Evolutionary conservation across 2,888 invertebrate genomes (phyloP).

Genomic region (Trichopoda pennipes): DNA sequence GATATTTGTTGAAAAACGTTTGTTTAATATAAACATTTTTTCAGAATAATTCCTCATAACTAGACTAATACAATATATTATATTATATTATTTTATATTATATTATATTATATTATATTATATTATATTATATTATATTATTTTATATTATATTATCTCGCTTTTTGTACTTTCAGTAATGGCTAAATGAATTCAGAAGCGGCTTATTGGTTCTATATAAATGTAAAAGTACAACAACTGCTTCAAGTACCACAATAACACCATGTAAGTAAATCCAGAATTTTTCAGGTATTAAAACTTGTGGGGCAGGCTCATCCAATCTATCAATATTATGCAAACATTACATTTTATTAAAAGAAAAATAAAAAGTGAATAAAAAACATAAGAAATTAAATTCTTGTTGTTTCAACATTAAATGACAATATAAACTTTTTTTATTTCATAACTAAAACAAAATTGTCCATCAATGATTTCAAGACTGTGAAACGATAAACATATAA

Average conservation of each 20-base stretch:
- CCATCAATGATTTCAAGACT: too few species aligned
- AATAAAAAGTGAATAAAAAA: too few species aligned
- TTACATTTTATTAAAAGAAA: too few species aligned
- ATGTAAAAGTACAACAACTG: slow-evolving; percentile 53
- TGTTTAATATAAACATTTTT: not conserved
- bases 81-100: slow-evolving; percentile 3
- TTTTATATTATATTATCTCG: slow-evolving; percentile 36
- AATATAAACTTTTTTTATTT: too few species aligned
- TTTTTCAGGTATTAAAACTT: not conserved
- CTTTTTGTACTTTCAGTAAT: slow-evolving; percentile 67
- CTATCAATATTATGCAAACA: too few species aligned
- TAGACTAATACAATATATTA: not conserved
- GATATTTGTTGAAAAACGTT: too few species aligned
- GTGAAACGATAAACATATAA: too few species aligned
- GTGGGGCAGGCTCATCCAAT: too few species aligned
- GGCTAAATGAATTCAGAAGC: slow-evolving; percentile 70
- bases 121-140: slow-evolving; percentile 11
- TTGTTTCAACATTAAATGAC: too few species aligned
- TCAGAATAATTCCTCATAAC: not conserved
- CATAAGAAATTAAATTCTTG: too few species aligned
- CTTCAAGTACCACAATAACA: slow-evolving; percentile 59
- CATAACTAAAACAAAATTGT: too few species aligned
- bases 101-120: not conserved
- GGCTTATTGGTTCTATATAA: slow-evolving; percentile 48
- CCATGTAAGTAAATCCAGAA: slow-evolving; percentile 51